Conservation (phyloP, 2,888 invertebrate species). For the Apotomis turbidana region DNA sequence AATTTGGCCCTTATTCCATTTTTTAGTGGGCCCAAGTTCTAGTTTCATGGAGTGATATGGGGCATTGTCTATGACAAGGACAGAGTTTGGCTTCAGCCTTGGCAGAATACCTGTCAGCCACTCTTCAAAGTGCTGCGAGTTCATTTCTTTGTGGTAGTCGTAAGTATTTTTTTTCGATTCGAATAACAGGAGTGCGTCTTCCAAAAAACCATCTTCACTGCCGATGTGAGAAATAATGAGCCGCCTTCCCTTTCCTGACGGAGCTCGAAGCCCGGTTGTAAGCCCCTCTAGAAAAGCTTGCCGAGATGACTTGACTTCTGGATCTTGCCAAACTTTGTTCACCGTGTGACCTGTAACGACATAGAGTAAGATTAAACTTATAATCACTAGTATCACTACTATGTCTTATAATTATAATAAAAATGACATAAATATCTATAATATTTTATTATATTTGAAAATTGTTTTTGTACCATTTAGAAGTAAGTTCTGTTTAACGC, state of each 20-base stretch:
- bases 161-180: constrained; percentile 45
- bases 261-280: constrained; percentile 7
- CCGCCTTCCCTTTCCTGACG: constrained; percentile 5
- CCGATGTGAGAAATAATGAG: constrained; percentile 5
- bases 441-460: no score
- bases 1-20: constrained; percentile 17
- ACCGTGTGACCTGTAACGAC: constrained; percentile 1
- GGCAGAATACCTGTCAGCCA: constrained; percentile 25
- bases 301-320: constrained; percentile 13
- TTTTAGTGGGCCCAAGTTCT: constrained; percentile 5
- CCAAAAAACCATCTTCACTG: neutral
- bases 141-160: constrained; percentile 19
- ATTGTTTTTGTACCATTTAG: no score
- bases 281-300: constrained; percentile 17
- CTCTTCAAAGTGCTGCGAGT: constrained; percentile 19
- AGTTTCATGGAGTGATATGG: constrained; percentile 22
- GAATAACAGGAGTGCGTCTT: constrained; percentile 43
- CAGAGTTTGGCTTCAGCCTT: constrained; percentile 13
- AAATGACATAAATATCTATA: neutral
- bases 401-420: neutral
- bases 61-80: constrained; percentile 22
- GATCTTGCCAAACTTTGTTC: constrained; percentile 19
- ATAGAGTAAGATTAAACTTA: neutral
- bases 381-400: neutral
- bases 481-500: no score